Evolutionary conservation across 1,140 invertebrate genomes (phyloP), one percentile per base, ranked within the genome.

Genomic region (Chrysomallon squamiferum): DNA sequence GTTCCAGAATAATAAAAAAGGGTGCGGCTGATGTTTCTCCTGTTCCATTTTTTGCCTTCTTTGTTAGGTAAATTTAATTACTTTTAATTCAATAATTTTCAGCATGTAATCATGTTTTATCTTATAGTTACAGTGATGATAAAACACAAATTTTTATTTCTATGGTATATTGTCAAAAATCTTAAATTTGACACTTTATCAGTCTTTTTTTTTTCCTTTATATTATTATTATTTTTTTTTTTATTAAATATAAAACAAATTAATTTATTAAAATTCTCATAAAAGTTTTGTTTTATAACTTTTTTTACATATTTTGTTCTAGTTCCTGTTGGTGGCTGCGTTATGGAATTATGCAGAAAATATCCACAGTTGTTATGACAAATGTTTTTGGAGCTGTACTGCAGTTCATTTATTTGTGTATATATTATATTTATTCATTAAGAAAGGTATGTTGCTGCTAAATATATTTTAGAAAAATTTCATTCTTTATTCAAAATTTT

Each of bases 401-500:
- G 25, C 67, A 69, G 58, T 69, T 69, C 30, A 32, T 65, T 29
- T 69, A 69, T 35, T 65, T 69, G 25, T 47, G 33, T 27, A 47
- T 69, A n/a, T 69, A 56, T 57, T 69, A 69, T 38, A 29, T 69
- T 27, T 69, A 65, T 54, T 25, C 43, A 22, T 49, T 49, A 27
- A 56, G 62, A 29, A 68, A 59, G 60, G 66, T 68, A 59, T 20
- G n/a, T 25, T n/a, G n/a, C n/a, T n/a, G n/a, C n/a, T n/a, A n/a
- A n/a, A n/a, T n/a, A n/a, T n/a, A n/a, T n/a, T n/a, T n/a, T n/a
- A n/a, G n/a, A n/a, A n/a, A n/a, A n/a, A n/a, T n/a, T n/a, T n/a
- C n/a, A n/a, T n/a, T n/a, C n/a, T n/a, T n/a, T n/a, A n/a, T n/a
- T n/a, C n/a, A n/a, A n/a, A n/a, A n/a, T n/a, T n/a, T n/a, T n/a